phyloP scores from a whole-genome alignment of 2,888 invertebrate species.

The Lasioglossum lativentre region DNA sequence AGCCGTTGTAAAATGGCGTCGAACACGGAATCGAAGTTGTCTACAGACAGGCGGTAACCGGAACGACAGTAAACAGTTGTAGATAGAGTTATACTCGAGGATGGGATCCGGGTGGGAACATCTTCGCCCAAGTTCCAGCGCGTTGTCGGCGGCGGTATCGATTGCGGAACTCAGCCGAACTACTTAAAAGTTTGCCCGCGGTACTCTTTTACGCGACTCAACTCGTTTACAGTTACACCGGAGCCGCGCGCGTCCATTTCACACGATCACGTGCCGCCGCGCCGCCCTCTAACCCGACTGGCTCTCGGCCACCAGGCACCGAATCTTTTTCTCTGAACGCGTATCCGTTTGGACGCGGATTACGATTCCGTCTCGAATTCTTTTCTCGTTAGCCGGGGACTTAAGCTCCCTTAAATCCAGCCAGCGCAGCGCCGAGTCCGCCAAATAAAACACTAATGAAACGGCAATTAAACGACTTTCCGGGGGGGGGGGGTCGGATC shows the following conservation, averaged over 20 bases:
- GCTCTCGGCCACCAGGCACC: not conserved
- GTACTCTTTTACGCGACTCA: conserved; percentile 50
- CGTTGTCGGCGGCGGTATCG: conserved; percentile 41
- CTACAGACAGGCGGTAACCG: conserved; percentile 29
- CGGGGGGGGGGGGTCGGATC: too few species aligned
- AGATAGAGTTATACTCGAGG: conserved; percentile 40
- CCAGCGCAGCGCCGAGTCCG: not conserved
- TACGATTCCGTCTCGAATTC: conserved; percentile 42
- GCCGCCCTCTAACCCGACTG: not conserved
- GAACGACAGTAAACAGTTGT: conserved; percentile 58
- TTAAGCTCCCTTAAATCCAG: conserved; percentile 19
- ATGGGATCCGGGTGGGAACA: conserved; percentile 32
- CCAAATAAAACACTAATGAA: conserved; percentile 33
- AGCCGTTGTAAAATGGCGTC: conserved; percentile 1
- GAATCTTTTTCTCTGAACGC: not conserved
- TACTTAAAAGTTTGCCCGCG: conserved; percentile 60
- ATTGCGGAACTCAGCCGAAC: conserved; percentile 57
- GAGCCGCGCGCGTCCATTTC: conserved; percentile 10
- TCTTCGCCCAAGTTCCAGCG: conserved; percentile 32
- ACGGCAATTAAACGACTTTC: conserved; percentile 32
- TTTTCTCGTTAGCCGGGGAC: conserved; percentile 39
- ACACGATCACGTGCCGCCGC: conserved; percentile 17
- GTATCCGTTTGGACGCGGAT: conserved; percentile 9
- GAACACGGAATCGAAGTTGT: conserved; percentile 14
- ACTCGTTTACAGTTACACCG: conserved; percentile 39